phyloP scores from a whole-genome alignment of 2,797 vertebrate genomes.

The Aulostomus chinensis region DNA sequence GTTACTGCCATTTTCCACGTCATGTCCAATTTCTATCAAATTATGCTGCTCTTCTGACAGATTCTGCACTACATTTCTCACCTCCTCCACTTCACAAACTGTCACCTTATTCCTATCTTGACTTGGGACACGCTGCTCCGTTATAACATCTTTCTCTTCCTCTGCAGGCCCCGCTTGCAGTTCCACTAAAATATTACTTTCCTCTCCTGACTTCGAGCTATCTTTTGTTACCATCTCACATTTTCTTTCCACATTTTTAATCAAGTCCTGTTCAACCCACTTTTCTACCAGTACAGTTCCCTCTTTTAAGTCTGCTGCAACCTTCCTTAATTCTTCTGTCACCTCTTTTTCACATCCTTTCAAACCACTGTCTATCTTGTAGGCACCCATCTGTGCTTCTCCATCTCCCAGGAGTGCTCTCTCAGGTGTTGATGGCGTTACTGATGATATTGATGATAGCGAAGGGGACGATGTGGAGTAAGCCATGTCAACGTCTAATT shows the following conservation, averaged over 20 bases:
- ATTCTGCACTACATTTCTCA: constrained; percentile 17
- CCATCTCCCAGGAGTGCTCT: constrained; percentile 42
- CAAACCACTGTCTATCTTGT: constrained; percentile 36
- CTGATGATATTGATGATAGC: constrained; percentile 66
- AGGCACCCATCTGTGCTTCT: constrained; percentile 18
- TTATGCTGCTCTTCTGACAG: constrained; percentile 15
- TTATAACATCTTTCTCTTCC: constrained; percentile 9
- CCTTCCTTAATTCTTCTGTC: constrained; percentile 52
- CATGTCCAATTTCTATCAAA: constrained; percentile 13
- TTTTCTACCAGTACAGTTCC: constrained; percentile 51
- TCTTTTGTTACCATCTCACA: constrained; percentile 66
- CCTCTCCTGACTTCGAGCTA: constrained; percentile 33
- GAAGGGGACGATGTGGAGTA: constrained; percentile 72
- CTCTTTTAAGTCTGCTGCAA: constrained; percentile 43
- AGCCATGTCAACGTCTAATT: constrained; percentile 64
- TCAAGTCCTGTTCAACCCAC: constrained; percentile 59
- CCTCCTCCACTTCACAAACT: constrained; percentile 31
- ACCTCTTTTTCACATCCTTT: constrained; percentile 47
- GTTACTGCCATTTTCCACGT: constrained; percentile 17
- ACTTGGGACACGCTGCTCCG: constrained; percentile 9
- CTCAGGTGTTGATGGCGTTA: constrained; percentile 66
- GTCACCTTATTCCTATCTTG: constrained; percentile 10
- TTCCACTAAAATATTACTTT: constrained; percentile 27
- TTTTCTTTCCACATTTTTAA: constrained; percentile 65
- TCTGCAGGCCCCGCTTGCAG: constrained; percentile 33